phyloP scores from a whole-genome alignment of 1,140 invertebrate genomes.

The Neoseiulus cucumeris region DNA sequence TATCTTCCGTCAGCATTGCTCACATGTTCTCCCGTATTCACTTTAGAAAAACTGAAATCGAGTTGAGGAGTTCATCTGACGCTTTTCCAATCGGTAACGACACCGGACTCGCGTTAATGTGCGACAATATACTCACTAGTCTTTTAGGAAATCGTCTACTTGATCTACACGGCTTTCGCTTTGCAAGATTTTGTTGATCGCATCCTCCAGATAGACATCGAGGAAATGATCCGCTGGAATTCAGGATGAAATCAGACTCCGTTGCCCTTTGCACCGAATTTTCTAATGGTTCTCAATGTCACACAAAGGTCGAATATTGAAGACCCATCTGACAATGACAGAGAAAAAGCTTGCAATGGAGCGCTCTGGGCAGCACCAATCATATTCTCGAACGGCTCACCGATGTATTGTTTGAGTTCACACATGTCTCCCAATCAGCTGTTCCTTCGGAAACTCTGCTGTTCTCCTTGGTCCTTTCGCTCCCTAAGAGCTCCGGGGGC shows the following conservation, averaged over 20 bases:
- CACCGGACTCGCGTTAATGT: background rate
- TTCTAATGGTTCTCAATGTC: too few species aligned
- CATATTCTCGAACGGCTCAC: background rate
- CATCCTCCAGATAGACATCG: constrained; percentile 1
- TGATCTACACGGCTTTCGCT: constrained; percentile 1
- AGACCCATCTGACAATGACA: too few species aligned
- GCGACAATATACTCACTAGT: background rate
- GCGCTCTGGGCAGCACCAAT: too few species aligned
- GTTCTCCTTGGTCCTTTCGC: too few species aligned
- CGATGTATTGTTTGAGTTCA: constrained; percentile 3
- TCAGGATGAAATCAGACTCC: background rate
- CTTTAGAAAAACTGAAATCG: background rate
- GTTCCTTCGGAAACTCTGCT: too few species aligned
- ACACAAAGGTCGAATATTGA: too few species aligned
- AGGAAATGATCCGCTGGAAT: constrained; percentile 5
- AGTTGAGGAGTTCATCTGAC: background rate
- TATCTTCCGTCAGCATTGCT: background rate
- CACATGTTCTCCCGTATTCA: background rate
- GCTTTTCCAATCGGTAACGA: background rate
- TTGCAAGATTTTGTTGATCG: background rate
- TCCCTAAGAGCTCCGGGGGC: too few species aligned
- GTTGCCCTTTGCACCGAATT: too few species aligned
- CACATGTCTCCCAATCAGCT: background rate
- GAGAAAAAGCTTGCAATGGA: too few species aligned
- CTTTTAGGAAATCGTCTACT: background rate